Evolutionary conservation across 2,888 invertebrate species (phyloP), one percentile per base, ranked within the genome.

Genomic region (Graphium colonna): DNA sequence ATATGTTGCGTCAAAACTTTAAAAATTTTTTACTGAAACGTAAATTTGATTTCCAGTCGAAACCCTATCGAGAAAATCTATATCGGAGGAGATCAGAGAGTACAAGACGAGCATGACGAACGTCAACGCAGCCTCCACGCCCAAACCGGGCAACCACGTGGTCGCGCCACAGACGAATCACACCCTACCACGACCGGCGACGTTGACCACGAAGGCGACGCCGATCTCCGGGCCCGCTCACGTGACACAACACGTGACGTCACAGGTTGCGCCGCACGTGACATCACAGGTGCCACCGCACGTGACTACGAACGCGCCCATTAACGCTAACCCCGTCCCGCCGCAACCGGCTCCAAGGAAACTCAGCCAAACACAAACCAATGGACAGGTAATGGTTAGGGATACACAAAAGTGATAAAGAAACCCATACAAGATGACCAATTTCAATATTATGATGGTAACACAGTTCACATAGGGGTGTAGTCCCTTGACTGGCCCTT

Each of bases 341-440:
- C 90, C 89, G 57, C 87, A 86, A 69, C 90, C 90, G 3, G 90
- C 90, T 57, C 90, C 90, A 42, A 73, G 89, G 63, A 79, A 79
- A 71, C 74, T 90, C 60, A 89, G 89, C 68, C 85, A 85, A 79
- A 46, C 52, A 64, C 81, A 79, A 52, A 67, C 79, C 18, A 86
- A 86, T 42, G 84, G 83, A 73, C 85, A 82, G 85, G 88, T 83
- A 77, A 81, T 77, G 69, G 63, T n/a, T n/a, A n/a, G n/a, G n/a
- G n/a, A n/a, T n/a, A n/a, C n/a, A n/a, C n/a, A n/a, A n/a, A n/a
- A n/a, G n/a, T n/a, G n/a, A n/a, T n/a, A n/a, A n/a, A n/a, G n/a
- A n/a, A n/a, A n/a, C n/a, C n/a, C n/a, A n/a, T n/a, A n/a, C n/a
- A n/a, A n/a, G n/a, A n/a, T n/a, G n/a, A n/a, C n/a, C n/a, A n/a